Percentiles rank a stretch among this genome's conserved stretches.
These are phyloP conservation scores for Peromyscus polionotus DNA, from an alignment of 2,113 vertebrate genomes.

Conservation along the genomic window DNA sequence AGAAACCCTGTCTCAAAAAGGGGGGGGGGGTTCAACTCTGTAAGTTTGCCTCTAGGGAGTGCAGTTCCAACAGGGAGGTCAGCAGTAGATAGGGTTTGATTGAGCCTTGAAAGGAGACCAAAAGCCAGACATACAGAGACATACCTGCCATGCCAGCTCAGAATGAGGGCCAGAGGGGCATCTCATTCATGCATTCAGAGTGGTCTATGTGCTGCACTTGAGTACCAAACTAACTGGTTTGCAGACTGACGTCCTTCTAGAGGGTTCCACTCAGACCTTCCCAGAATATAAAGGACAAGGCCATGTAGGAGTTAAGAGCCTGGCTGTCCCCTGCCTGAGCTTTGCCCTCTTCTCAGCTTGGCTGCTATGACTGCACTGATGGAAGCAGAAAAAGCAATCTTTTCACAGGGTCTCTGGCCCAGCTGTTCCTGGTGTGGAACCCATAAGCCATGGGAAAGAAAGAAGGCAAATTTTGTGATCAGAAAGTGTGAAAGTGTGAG, in stretches of 20 bases:
- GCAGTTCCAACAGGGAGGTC: background rate
- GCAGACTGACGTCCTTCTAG: background rate
- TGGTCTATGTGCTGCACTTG: accelerated
- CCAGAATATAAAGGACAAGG: background rate
- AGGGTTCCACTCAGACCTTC: background rate
- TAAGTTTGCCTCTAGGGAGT: background rate
- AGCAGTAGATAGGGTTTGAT: background rate
- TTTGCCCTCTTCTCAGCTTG: background rate
- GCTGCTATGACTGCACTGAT: background rate
- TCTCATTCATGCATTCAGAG: background rate
- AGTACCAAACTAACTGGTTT: background rate
- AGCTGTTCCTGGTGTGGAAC: background rate
- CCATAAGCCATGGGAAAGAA: background rate
- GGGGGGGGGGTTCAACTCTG: background rate
- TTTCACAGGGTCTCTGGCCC: background rate
- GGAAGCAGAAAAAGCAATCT: background rate
- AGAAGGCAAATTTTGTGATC: background rate
- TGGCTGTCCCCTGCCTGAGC: background rate
- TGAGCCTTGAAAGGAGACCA: background rate
- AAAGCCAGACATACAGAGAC: background rate
- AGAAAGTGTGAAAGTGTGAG: too few species aligned
- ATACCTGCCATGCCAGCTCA: background rate
- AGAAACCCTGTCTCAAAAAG: too few species aligned
- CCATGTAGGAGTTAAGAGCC: background rate
- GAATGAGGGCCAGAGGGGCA: background rate